Conservation (phyloP, 2,797 vertebrate species). For the Smutsia gigantea region DNA sequence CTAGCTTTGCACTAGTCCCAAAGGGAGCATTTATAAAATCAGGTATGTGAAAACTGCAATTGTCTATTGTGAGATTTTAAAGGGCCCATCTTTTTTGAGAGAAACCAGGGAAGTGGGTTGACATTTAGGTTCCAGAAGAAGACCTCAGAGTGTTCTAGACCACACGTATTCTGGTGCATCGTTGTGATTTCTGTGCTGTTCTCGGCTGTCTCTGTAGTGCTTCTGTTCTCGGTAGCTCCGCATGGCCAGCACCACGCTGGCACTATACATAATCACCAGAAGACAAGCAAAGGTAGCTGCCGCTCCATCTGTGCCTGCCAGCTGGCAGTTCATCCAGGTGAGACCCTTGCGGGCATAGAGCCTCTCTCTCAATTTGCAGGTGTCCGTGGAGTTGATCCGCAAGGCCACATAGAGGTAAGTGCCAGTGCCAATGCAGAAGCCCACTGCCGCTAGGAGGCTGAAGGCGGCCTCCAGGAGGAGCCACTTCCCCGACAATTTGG, state of each 20-base stretch:
- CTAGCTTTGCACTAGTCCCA: neutral
- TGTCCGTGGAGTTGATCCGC: constrained; percentile 91
- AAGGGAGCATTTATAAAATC: neutral
- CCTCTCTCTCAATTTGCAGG: constrained; percentile 89
- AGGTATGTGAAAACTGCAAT: neutral
- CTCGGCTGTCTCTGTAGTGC: neutral
- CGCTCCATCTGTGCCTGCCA: constrained; percentile 92
- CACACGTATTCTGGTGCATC: constrained; percentile 57
- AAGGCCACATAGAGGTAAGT: constrained; percentile 93
- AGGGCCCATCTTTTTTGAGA: neutral
- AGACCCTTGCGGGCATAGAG: constrained; percentile 93
- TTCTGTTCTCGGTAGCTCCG: constrained; percentile 73
- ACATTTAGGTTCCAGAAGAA: neutral
- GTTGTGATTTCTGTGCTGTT: neutral
- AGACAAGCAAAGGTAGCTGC: constrained; percentile 93
- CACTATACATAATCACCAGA: constrained; percentile 90
- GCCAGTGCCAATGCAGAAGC: constrained; percentile 90
- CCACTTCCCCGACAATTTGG: constrained; percentile 75
- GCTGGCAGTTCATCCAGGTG: constrained; percentile 95
- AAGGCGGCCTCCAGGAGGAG: constrained; percentile 89
- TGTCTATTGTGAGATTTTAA: neutral
- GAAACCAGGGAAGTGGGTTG: neutral
- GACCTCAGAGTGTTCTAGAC: constrained; percentile 67
- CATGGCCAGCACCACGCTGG: constrained; percentile 88
- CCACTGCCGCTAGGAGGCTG: constrained; percentile 86